Evolutionary conservation across 2,113 vertebrate genomes (phyloP), one percentile per base, ranked within the genome.

Genomic region (Tautogolabrus adspersus): DNA sequence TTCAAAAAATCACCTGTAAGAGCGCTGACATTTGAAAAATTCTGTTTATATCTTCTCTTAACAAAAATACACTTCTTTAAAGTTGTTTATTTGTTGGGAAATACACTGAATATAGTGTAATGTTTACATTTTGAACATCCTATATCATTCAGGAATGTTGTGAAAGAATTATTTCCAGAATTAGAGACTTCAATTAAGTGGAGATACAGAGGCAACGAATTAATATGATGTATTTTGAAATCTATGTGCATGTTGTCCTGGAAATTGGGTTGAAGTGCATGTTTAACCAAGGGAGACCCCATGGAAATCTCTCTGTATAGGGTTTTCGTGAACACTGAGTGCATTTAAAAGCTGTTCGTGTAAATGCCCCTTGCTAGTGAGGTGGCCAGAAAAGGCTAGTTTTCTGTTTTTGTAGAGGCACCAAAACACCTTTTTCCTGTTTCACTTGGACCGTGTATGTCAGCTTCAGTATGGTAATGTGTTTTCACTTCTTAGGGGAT

Each of bases 371-470:
- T 89, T 88, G 86, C 91, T 92, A 92, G 93, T 81, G 88, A 89
- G 88, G 94, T 93, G 94, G 94, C 92, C 94, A 93, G 94, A 95
- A 94, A 81, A 83, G 83, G 88, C 83, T 88, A 84, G 91, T 92
- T 95, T 94, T 93, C 92, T 94, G 95, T 97, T 97, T 96, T 96
- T 93, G 91, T 94, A 95, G 95, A 93, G 95, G 94, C 94, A 95
- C 94, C 90, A 77, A 93, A 94, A 94, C 93, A 93, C 94, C 89
- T 94, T 95, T 96, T 96, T 97, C 95, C 95, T 96, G 95, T 97
- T 97, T 95, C 93, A 94, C 93, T 97, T 96, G 96, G 96, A 97
- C 95, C 87, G 84, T 55, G 56, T 87, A 89, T 92, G 87, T 93
- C 93, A 90, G 92, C 84, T 93, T 93, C 91, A 93, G 90, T 93